Evolutionary conservation across 2,113 vertebrate genomes (phyloP), one percentile per base, ranked within the genome.

Genomic region (Carlito syrichta): DNA sequence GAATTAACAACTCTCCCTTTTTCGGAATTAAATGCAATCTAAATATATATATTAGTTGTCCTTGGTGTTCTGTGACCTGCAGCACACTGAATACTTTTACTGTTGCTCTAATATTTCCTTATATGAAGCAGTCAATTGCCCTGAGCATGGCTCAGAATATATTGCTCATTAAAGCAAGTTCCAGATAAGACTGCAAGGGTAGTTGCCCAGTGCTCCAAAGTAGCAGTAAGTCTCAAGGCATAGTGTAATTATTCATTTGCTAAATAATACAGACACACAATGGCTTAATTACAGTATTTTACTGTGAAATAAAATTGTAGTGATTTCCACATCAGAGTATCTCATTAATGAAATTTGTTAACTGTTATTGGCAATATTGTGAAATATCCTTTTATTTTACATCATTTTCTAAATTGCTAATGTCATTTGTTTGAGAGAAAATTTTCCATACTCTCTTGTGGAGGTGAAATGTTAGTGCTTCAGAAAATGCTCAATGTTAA

Each of bases 231-330:
- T 96, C 97, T 95, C n/a, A 84, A 98, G 98, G 97, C 98, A 97
- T 0, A 22, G 82, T 88, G 94, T 95, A 96, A 98, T 98, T 97
- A 98, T 98, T 98, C 98, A 98, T 98, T 98, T 98, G 97, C 98
- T 98, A 98, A 99, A 98, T 98, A 98, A 98, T 98, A 97, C 97
- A 96, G 98, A 97, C 96, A 93, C 94, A 94, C 98, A 97, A 94
- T 52, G 95, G 97, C 98, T 99, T 98, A 98, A 98, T 99, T 98
- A 98, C 98, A 95, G 96, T 94, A 97, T 98, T 98, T 93, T 96
- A 96, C 97, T 85, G 74, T 50, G 96, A 97, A 97, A 97, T 95
- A 81, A 94, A 95, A 98, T 92, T 88, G 97, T 91, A 93, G 97
- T 77, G 97, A 58, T 98, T 97, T 97, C 97, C 96, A 96, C 96